Conservation (phyloP, 2,113 vertebrate genomes). For the Ptilonorhynchus violaceus region DNA sequence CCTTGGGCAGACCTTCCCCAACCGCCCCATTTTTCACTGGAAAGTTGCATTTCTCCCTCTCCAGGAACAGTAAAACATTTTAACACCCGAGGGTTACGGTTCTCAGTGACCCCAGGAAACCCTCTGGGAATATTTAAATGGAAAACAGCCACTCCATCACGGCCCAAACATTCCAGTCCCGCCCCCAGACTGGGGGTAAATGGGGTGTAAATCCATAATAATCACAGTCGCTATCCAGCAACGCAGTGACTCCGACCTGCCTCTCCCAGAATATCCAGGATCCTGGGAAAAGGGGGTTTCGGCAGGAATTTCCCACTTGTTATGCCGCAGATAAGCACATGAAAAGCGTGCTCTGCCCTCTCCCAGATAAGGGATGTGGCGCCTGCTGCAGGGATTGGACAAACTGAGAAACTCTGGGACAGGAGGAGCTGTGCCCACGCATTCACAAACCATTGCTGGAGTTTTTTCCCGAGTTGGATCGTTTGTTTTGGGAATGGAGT, state of each 20-base stretch:
- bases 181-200: fast-evolving
- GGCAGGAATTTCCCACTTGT: neutral
- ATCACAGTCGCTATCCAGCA: neutral
- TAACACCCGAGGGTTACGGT: neutral
- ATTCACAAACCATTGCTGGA: neutral
- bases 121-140: neutral
- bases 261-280: fast-evolving
- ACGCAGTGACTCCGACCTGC: fast-evolving
- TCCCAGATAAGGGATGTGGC: neutral
- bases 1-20: neutral
- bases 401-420: neutral
- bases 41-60: neutral
- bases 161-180: neutral
- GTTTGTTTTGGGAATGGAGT: neutral
- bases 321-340: neutral
- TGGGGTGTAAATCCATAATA: fast-evolving
- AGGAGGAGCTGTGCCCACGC: neutral
- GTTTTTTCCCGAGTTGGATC: neutral
- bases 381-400: neutral
- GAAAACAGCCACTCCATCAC: neutral
- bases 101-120: neutral
- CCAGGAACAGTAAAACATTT: neutral
- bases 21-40: neutral
- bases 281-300: neutral
- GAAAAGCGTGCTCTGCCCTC: neutral